Conservation (phyloP, 2,113 vertebrate species). For the Carettochelys insculpta region DNA sequence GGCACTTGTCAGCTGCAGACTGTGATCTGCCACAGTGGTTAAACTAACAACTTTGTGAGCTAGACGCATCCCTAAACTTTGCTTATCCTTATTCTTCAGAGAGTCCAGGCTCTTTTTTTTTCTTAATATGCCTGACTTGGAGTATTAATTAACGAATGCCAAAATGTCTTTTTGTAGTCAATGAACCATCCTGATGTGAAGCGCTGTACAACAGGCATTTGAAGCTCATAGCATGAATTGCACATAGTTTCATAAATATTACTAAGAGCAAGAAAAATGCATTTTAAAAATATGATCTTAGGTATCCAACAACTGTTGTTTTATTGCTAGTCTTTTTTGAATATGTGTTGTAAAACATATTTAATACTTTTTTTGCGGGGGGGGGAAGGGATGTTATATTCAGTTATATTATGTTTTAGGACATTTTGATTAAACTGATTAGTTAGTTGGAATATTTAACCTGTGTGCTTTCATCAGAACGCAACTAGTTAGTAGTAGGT, state of each 20-base stretch:
- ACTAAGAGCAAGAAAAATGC: background rate
- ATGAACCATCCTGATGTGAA: background rate
- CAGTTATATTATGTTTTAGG: rapidly evolving
- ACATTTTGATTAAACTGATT: background rate
- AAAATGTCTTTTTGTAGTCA: background rate
- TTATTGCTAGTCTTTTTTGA: background rate
- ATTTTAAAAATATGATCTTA: background rate
- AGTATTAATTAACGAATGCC: background rate
- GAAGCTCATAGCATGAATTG: slow-evolving; percentile 23
- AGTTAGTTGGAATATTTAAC: background rate
- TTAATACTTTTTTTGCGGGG: background rate
- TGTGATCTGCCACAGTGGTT: too few species aligned
- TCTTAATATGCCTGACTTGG: background rate
- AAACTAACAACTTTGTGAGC: slow-evolving; percentile 34
- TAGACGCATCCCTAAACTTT: background rate
- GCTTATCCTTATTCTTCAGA: background rate
- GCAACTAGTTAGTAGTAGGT: background rate
- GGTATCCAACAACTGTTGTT: background rate
- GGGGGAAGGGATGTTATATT: background rate
- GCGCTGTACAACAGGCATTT: background rate
- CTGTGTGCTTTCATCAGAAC: background rate
- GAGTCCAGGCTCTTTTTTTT: background rate
- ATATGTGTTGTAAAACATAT: background rate
- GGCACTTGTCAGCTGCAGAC: too few species aligned
- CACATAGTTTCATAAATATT: slow-evolving; percentile 47